Percentiles rank a stretch among this genome's conserved stretches.
These are phyloP conservation scores for Erythrocercus mccallii DNA, from an alignment of 2,113 vertebrate genomes.

Conservation along the genomic window DNA sequence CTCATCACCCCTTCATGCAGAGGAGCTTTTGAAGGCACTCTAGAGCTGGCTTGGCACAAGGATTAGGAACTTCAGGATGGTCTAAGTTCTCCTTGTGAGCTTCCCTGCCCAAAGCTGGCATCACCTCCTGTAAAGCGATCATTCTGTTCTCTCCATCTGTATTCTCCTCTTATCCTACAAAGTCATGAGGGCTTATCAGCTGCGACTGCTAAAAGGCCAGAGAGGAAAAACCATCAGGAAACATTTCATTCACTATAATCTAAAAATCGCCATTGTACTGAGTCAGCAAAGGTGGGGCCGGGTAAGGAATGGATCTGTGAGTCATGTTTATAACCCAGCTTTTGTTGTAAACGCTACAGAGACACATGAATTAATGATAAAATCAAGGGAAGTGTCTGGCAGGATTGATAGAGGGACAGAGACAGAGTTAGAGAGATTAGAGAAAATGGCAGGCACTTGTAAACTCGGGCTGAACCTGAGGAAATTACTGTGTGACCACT, in stretches of 20 bases:
- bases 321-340: background rate
- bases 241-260: background rate
- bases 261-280: background rate
- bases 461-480: background rate
- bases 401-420: background rate
- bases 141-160: background rate
- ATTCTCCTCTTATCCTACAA: background rate
- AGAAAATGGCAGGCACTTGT: background rate
- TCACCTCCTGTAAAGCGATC: background rate
- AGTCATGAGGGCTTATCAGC: background rate
- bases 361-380: slow-evolving; percentile 4
- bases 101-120: background rate
- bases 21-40: background rate
- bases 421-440: background rate
- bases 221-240: background rate
- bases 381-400: background rate
- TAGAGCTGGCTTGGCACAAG: background rate
- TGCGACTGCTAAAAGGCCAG: background rate
- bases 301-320: background rate
- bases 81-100: background rate
- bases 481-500: background rate
- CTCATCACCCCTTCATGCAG: background rate
- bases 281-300: background rate
- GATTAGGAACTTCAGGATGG: background rate
- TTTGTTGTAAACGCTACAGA: background rate